Evolutionary conservation across 2,113 vertebrate species (phyloP).

Genomic region (Vanacampus margaritifer): DNA sequence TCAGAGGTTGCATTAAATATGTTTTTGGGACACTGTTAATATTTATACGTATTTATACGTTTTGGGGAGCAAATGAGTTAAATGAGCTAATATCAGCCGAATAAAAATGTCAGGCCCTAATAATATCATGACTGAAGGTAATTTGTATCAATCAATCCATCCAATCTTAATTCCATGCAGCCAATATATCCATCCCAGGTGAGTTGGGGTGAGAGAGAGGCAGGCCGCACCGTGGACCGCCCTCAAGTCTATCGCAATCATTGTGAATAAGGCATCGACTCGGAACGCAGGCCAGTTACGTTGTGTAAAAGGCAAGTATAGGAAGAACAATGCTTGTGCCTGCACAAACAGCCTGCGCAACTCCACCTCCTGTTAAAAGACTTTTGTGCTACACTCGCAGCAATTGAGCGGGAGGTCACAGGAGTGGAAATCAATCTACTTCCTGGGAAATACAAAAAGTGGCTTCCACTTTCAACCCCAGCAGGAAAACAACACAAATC

Average conservation of each 20-base stretch:
- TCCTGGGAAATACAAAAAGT: slow-evolving; percentile 62
- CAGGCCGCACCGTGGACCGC: neutral
- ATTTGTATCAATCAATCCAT: neutral
- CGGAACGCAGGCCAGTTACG: neutral
- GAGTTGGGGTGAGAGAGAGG: neutral
- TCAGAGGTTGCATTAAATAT: too few species aligned
- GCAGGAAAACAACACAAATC: slow-evolving; percentile 50
- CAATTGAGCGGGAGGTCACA: slow-evolving; percentile 56
- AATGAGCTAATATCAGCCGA: too few species aligned
- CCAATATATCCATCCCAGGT: neutral
- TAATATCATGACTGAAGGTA: too few species aligned
- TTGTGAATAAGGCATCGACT: neutral
- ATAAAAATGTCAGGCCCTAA: too few species aligned
- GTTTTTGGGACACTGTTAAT: too few species aligned
- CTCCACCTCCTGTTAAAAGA: slow-evolving; percentile 57
- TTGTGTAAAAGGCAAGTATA: neutral
- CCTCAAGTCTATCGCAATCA: neutral
- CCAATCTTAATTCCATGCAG: neutral
- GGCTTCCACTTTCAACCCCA: slow-evolving; percentile 57
- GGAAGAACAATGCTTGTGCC: neutral
- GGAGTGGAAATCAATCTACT: slow-evolving; percentile 67
- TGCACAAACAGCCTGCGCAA: slow-evolving; percentile 23
- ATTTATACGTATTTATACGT: too few species aligned
- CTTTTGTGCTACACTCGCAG: slow-evolving; percentile 55
- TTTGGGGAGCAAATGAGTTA: too few species aligned